Percentiles rank a stretch among this genome's conserved stretches.
These are phyloP conservation scores for Drosophila mayaguana DNA, from an alignment of 2,888 invertebrate genomes.

Conservation along the genomic window DNA sequence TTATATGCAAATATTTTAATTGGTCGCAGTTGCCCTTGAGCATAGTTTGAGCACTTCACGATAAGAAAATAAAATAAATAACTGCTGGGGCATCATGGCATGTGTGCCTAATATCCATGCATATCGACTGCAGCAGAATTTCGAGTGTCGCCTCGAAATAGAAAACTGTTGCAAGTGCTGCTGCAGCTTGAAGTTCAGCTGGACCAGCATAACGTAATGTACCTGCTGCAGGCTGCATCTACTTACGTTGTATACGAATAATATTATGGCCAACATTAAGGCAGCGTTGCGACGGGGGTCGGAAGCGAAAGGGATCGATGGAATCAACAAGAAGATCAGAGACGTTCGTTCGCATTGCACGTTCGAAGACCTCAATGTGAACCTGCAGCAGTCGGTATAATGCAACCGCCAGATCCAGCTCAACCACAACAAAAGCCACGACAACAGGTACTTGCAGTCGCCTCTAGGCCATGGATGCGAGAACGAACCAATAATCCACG, in stretches of 20 bases:
- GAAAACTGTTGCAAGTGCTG: conserved; percentile 15
- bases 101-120: conserved; percentile 4
- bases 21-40: neutral
- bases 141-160: conserved; percentile 20
- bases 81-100: neutral
- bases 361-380: conserved; percentile 66
- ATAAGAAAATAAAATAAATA: conserved; percentile 2
- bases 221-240: conserved; percentile 76
- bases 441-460: conserved; percentile 75
- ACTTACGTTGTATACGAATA: conserved; percentile 58
- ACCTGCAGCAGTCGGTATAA: conserved; percentile 41
- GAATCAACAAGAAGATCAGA: conserved; percentile 58
- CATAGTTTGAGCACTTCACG: conserved; percentile 2
- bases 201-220: conserved; percentile 84
- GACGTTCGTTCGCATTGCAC: conserved; percentile 58
- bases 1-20: conserved; percentile 16
- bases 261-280: conserved; percentile 81
- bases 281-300: conserved; percentile 30
- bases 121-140: conserved; percentile 19
- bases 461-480: conserved; percentile 76
- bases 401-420: conserved; percentile 67
- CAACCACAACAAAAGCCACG: conserved; percentile 70
- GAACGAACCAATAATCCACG: conserved; percentile 78
- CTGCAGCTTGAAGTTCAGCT: conserved; percentile 73
- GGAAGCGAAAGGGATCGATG: conserved; percentile 37